These are phyloP conservation scores for Microplitis mediator DNA, from an alignment of 1,140 invertebrate species.

Conservation along the genomic window DNA sequence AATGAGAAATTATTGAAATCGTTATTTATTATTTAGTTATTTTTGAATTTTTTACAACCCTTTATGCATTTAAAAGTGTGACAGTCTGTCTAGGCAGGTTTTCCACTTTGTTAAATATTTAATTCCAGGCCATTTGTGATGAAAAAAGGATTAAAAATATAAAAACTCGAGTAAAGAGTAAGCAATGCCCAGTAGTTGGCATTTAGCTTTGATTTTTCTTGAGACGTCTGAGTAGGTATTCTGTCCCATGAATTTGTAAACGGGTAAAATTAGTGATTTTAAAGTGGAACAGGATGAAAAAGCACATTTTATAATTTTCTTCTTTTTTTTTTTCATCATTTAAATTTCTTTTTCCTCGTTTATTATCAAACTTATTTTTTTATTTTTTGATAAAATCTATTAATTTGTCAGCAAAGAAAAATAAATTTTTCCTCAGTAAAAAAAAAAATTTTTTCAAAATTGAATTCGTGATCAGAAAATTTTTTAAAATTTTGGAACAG, in stretches of 20 bases:
- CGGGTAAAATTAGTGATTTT: constrained; percentile 62
- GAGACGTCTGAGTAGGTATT: constrained; percentile 51
- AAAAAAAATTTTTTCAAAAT: too few relatives aligned
- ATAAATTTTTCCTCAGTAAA: too few relatives aligned
- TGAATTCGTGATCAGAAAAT: too few relatives aligned
- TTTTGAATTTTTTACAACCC: too few relatives aligned
- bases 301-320: constrained; percentile 4
- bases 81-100: not conserved
- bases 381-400: not conserved
- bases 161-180: constrained; percentile 4
- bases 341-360: not conserved
- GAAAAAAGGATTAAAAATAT: not conserved
- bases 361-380: not conserved
- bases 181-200: constrained; percentile 41
- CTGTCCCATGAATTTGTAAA: constrained; percentile 61
- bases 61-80: not conserved
- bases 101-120: constrained; percentile 33
- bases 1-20: too few relatives aligned
- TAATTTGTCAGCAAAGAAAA: too few relatives aligned
- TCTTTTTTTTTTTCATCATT: not conserved
- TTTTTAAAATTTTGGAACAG: too few relatives aligned
- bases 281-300: constrained; percentile 41
- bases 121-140: constrained; percentile 28
- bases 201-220: constrained; percentile 63
- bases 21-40: too few relatives aligned